Evolutionary conservation across 2,113 vertebrate species (phyloP).

Genomic region (Numida meleagris): DNA sequence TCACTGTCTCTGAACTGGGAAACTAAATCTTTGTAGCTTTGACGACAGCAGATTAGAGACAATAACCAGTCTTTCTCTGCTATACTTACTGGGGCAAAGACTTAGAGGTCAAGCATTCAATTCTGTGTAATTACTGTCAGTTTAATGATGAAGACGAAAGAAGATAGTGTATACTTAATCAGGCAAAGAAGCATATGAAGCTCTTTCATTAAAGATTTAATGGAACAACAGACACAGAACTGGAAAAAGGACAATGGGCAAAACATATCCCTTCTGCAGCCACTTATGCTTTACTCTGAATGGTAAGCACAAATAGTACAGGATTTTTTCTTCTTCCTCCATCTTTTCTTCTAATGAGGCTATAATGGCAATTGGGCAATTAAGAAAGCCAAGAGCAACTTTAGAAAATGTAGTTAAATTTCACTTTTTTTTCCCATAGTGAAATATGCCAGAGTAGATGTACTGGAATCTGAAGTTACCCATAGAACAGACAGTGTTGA

Average conservation of each 20-base stretch:
- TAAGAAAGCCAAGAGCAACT: not conserved
- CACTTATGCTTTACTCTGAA: not conserved
- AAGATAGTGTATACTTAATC: constrained; percentile 59
- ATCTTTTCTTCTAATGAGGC: not conserved
- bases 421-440: not conserved
- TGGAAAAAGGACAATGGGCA: not conserved
- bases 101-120: constrained; percentile 64
- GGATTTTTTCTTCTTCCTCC: not conserved
- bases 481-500: rapidly evolving
- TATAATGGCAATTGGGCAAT: not conserved
- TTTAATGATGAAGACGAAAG: constrained; percentile 62
- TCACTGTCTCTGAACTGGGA: constrained; percentile 13
- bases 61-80: constrained; percentile 10
- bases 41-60: constrained; percentile 38
- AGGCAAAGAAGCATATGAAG: constrained; percentile 59
- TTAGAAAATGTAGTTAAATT: not conserved
- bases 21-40: constrained; percentile 49
- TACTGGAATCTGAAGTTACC: not conserved
- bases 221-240: constrained; percentile 19
- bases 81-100: constrained; percentile 39
- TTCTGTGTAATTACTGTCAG: constrained; percentile 67
- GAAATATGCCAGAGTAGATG: not conserved
- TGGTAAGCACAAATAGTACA: not conserved
- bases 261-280: not conserved
- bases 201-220: constrained; percentile 43